A percentile compares a stretch with the other conserved stretches of the same genome.
phyloP scores from a whole-genome alignment of 2,113 vertebrate genomes.

The Ariopsis seemanni region DNA sequence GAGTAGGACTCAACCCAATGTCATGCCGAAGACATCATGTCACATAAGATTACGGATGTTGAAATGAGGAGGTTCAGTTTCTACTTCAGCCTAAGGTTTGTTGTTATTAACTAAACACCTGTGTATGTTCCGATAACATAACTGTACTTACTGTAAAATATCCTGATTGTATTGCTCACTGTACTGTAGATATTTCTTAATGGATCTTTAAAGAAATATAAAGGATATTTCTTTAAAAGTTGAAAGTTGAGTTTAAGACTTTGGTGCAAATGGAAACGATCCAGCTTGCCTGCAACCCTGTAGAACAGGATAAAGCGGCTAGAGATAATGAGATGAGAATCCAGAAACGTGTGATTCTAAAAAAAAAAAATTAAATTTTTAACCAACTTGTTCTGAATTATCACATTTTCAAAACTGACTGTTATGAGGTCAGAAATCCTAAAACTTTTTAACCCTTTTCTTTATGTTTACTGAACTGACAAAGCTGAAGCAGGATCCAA shows the following conservation, averaged over 20 bases:
- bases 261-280: neutral
- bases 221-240: neutral
- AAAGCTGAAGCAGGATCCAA: neutral
- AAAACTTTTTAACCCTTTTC: neutral
- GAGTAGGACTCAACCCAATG: neutral
- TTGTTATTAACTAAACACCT: neutral
- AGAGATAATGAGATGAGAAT: too few species aligned
- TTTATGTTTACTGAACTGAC: neutral
- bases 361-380: neutral
- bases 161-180: neutral
- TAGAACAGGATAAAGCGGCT: too few species aligned
- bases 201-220: neutral
- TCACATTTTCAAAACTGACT: neutral
- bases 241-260: neutral
- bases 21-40: too few species aligned
- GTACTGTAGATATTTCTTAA: neutral
- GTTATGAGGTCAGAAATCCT: neutral
- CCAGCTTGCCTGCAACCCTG: too few species aligned
- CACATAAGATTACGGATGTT: neutral
- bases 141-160: neutral
- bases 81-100: neutral
- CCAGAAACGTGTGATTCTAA: neutral
- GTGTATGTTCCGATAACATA: neutral
- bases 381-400: neutral
- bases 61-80: neutral